Base-by-base conservation (phyloP, 35 echinoderm and acorn worm species). In the Ophiothrix spiculata region DNA sequence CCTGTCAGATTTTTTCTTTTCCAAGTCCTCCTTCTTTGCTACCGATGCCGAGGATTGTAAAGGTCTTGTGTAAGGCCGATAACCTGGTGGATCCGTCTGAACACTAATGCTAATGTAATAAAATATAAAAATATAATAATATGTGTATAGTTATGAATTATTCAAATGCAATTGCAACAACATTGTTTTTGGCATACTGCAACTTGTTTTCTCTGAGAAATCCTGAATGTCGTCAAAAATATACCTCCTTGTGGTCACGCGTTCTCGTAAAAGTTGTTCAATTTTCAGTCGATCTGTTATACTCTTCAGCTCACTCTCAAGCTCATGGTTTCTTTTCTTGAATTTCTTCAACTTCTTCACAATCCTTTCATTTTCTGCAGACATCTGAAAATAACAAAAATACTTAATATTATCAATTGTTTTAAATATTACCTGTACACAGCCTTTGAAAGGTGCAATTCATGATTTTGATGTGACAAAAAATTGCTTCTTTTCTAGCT, bases 321-420 rank as follows among this genome's bases (percentile, higher is more conserved):
- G 79, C 25, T 75, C 81, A 78, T 78, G 38, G 45, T 98, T 98
- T 21, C 76, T 80, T 39, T 86, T 93, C 82, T 91, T 91, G 38
- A 98, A 75, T 77, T 98, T 98, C 78, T 94, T 98, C 63, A 98
- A 77, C 32, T 91, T 93, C 49, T 39, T 88, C 1, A 85, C 36
- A 45, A 98, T 74, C 83, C 88, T 74, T 76, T 94, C 88, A 86
- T 98, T 98, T 37, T 94, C 85, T 86, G 89, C 89, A 46, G 95
- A 87, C 56, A 98, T 75, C 95, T 98, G 23, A 12, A 12, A n/a
- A n/a, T n/a, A n/a, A n/a, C n/a, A n/a, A n/a, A n/a, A n/a, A n/a
- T n/a, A n/a, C n/a, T n/a, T n/a, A n/a, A n/a, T n/a, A n/a, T n/a
- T n/a, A n/a, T n/a, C n/a, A n/a, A n/a, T n/a, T n/a, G n/a, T n/a